A percentile compares a stretch with the other conserved stretches of the same genome.
These are phyloP conservation scores for Muscina levida DNA, from an alignment of 2,888 invertebrate genomes.

Conservation along the genomic window DNA sequence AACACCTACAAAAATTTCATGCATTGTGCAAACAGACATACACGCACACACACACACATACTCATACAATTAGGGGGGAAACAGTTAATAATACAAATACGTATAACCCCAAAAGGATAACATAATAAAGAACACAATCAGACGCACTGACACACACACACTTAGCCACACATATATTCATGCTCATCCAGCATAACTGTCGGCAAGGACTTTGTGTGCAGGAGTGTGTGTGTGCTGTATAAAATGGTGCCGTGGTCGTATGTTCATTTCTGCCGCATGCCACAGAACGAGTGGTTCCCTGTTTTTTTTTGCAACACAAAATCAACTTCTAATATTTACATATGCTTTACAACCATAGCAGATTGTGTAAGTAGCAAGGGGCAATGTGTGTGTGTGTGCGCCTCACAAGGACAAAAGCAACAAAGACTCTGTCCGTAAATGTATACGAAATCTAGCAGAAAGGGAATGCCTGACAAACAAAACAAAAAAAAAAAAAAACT, in stretches of 20 bases:
- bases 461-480: background rate
- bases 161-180: background rate
- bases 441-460: background rate
- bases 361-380: background rate
- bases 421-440: background rate
- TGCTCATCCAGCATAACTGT: background rate
- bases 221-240: background rate
- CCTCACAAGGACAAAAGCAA: background rate
- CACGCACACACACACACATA: too few relatives aligned
- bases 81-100: conserved; percentile 44
- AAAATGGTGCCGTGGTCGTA: conserved; percentile 1
- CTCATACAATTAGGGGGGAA: background rate
- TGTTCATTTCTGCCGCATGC: conserved; percentile 21
- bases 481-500: background rate
- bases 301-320: background rate
- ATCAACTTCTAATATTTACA: conserved; percentile 48
- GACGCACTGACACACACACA: background rate
- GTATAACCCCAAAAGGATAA: conserved; percentile 34
- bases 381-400: background rate
- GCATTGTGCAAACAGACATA: conserved; percentile 11
- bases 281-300: background rate
- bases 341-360: conserved; percentile 42
- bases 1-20: conserved; percentile 33
- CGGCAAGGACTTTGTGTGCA: background rate
- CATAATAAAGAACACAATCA: background rate